Conservation (phyloP, 2,888 invertebrate species). For the Anoncus sp. region DNA sequence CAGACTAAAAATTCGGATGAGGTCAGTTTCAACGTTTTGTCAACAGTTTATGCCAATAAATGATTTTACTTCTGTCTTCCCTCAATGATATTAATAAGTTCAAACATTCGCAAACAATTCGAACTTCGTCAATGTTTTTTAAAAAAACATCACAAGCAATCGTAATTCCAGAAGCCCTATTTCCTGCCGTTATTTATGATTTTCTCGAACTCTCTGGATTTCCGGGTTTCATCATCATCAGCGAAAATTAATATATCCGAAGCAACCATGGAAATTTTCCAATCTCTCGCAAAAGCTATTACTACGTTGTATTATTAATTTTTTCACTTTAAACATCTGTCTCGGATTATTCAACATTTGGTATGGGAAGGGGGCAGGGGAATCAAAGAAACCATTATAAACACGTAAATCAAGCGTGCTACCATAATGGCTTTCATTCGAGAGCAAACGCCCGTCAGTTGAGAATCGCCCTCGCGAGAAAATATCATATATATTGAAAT, state of each 20-base stretch:
- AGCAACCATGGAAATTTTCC: conserved; percentile 1
- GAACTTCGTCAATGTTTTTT: too few relatives aligned
- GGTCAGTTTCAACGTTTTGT: too few relatives aligned
- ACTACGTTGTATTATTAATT: conserved; percentile 43
- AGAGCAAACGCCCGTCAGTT: conserved; percentile 19
- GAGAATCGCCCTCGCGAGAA: conserved; percentile 9
- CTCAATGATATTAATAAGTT: too few relatives aligned
- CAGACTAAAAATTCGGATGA: too few relatives aligned
- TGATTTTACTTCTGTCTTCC: too few relatives aligned
- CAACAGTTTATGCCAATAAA: too few relatives aligned
- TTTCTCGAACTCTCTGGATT: not conserved
- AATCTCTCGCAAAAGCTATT: not conserved
- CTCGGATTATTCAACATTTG: conserved; percentile 32
- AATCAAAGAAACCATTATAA: conserved; percentile 53
- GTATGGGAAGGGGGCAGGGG: not conserved
- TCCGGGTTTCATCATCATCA: not conserved
- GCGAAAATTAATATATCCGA: not conserved
- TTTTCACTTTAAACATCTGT: conserved; percentile 43
- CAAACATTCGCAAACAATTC: too few relatives aligned
- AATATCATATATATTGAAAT: not conserved
- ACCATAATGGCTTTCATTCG: conserved; percentile 35
- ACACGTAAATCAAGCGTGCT: conserved; percentile 48
- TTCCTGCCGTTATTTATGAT: too few relatives aligned
- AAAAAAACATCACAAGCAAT: too few relatives aligned
- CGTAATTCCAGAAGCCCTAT: too few relatives aligned